Base-by-base conservation (phyloP, 2,113 vertebrate species). In the Eidolon helvum region DNA sequence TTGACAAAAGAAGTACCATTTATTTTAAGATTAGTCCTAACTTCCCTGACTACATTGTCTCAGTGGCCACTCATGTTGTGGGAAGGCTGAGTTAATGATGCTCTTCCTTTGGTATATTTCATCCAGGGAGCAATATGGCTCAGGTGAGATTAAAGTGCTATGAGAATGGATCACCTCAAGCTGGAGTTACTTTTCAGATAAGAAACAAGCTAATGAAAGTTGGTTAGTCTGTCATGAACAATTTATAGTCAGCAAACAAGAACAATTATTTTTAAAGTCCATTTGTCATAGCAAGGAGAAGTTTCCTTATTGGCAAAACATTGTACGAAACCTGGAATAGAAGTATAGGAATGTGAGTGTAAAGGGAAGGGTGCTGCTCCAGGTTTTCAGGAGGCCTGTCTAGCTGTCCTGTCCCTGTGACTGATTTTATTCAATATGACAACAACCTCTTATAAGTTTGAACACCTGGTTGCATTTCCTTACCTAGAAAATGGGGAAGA, bases 141-240 rank as follows among this genome's bases (percentile, higher is more conserved):
- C 14, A 30, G 38, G 87, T 79, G 63, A 91, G 79, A 87, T 78
- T 43, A n/a, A 86, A 90, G 50, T 61, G 50, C 65, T 87, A 24
- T 0, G 3, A 5, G 30, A 77, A 91, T 85, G n/a, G 71, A 91
- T 96, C 48, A 88, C 45, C 33, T 43, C 4, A 3, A 72, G 38
- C 45, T 80, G 12, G 50, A 82, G 45, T 28, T 95, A 53, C 90
- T 90, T 96, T 90, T 87, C 79, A 26, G 59, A 94, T 92, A 96
- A 83, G 50, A 7, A 95, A 90, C 61, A 93, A 90, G 84, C 78
- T 96, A 94, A 91, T 83, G 85, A 86, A 97, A 88, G 79, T 84
- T 65, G 24, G 28, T 94, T 87, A 61, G 45, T 86, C 48, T 96
- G 33, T 88, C 66, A 68, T 16, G 53, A 85, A 38, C n/a, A 92